Percentiles rank a stretch among this genome's conserved stretches.
phyloP scores from a whole-genome alignment of 2,113 vertebrate species.

The Morphnarchus princeps region DNA sequence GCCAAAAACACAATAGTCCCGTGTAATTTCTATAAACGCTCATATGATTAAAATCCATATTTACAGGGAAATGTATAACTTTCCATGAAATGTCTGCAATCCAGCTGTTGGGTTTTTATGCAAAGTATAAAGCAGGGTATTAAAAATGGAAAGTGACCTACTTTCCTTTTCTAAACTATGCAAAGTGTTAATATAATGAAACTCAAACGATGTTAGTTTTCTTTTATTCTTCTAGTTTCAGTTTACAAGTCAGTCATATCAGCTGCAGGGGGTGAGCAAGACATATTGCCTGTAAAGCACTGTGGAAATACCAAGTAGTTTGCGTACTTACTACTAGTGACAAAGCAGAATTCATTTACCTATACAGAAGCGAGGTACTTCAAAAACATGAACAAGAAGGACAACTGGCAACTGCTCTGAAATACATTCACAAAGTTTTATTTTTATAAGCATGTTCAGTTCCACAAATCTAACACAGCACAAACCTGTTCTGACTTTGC shows the following conservation, averaged over 20 bases:
- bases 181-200: not conserved
- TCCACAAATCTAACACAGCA: not conserved
- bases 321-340: not conserved
- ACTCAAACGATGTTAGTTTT: not conserved
- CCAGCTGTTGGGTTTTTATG: not conserved
- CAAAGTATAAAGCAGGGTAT: not conserved
- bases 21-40: not conserved
- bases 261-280: not conserved
- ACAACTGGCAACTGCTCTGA: not conserved
- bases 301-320: not conserved
- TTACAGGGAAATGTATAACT: not conserved
- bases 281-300: not conserved
- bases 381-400: not conserved
- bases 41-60: not conserved
- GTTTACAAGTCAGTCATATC: not conserved
- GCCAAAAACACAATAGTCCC: not conserved
- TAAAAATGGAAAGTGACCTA: slow-evolving; percentile 30
- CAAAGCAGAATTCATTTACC: not conserved
- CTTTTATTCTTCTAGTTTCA: slow-evolving; percentile 19
- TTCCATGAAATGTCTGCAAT: not conserved
- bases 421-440: not conserved
- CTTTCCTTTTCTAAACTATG: slow-evolving; percentile 5
- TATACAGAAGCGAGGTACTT: not conserved
- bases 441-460: not conserved
- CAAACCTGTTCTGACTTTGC: not conserved